phyloP scores from a whole-genome alignment of 1,140 invertebrate genomes.

The Panulirus ornatus region DNA sequence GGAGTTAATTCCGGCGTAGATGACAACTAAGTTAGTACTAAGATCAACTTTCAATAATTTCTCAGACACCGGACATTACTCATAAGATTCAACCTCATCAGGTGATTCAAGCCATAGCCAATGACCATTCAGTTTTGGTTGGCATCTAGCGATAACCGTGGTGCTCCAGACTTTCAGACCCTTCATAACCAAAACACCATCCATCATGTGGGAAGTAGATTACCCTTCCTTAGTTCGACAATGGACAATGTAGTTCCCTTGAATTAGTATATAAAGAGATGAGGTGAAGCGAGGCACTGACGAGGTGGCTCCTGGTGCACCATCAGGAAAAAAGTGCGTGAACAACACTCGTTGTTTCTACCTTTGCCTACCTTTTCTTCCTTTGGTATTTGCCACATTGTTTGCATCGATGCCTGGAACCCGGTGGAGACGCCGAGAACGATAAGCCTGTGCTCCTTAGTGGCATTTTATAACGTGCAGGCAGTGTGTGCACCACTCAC shows the following conservation, averaged over 20 bases:
- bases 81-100: constrained; percentile 37
- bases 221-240: constrained; percentile 39
- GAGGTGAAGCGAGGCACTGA: neutral
- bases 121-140: constrained; percentile 59
- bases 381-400: too few relatives aligned
- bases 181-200: constrained; percentile 50
- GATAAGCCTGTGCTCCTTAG: too few relatives aligned
- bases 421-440: too few relatives aligned
- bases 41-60: neutral
- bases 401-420: too few relatives aligned
- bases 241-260: constrained; percentile 35
- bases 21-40: neutral
- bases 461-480: too few relatives aligned
- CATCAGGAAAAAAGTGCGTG: too few relatives aligned
- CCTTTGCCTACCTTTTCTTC: too few relatives aligned
- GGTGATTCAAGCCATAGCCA: constrained; percentile 34
- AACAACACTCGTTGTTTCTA: too few relatives aligned
- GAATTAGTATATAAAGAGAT: too few relatives aligned
- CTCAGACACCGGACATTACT: neutral
- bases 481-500: too few relatives aligned
- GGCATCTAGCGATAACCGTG: constrained; percentile 43
- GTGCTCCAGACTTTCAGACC: too few relatives aligned
- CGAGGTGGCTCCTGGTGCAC: too few relatives aligned
- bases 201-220: constrained; percentile 47
- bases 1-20: neutral